Conservation (phyloP, 2,797 vertebrate genomes). For the Artibeus jamaicensis region DNA sequence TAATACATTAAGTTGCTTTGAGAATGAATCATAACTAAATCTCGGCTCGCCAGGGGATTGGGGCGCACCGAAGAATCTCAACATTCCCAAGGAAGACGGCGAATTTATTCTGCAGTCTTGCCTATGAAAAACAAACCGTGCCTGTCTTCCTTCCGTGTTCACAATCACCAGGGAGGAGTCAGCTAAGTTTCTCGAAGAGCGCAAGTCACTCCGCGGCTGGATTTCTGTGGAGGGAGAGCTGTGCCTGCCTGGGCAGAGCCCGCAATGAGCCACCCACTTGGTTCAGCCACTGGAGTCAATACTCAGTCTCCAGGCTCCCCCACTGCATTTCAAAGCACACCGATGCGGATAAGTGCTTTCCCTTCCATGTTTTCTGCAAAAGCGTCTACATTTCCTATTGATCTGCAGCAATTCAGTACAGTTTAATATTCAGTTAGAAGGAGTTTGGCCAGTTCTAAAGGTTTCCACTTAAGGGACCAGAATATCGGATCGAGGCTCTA, state of each 20-base stretch:
- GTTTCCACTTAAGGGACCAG: neutral
- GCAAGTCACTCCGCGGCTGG: neutral
- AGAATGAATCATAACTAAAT: conserved; percentile 53
- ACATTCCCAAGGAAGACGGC: neutral
- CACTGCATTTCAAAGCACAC: neutral
- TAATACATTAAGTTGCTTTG: neutral
- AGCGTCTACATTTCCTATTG: neutral
- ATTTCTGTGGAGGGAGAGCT: neutral
- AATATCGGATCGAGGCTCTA: neutral
- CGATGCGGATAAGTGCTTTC: neutral
- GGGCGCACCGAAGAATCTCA: neutral
- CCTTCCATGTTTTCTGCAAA: neutral
- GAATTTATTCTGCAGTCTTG: neutral
- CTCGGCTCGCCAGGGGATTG: conserved; percentile 41
- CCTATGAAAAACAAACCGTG: neutral
- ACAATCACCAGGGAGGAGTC: neutral
- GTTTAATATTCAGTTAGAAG: neutral
- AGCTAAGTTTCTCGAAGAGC: neutral
- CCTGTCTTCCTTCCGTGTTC: neutral
- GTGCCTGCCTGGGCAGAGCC: neutral
- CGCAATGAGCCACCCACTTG: accelerated
- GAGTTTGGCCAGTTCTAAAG: neutral
- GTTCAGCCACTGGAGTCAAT: neutral
- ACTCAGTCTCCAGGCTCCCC: neutral
- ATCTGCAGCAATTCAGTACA: neutral